Evolutionary conservation across 2,113 vertebrate species (phyloP).

Genomic region (Vidua chalybeata): DNA sequence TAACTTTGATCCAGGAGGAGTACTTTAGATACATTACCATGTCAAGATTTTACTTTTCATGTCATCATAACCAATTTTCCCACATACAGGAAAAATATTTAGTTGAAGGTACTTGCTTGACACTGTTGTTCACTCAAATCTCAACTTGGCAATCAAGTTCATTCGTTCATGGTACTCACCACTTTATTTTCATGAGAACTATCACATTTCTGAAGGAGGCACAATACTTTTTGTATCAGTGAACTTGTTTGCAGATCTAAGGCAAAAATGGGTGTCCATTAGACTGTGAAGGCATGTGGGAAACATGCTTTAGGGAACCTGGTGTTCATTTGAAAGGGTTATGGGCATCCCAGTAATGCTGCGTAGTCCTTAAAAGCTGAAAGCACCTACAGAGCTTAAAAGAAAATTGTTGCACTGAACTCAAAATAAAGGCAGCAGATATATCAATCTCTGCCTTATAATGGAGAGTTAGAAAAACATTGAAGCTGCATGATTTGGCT

Average conservation of each 20-base stretch:
- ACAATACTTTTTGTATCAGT: not conserved
- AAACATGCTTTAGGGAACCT: not conserved
- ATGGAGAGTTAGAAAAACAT: not conserved
- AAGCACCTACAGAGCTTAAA: not conserved
- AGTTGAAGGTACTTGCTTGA: not conserved
- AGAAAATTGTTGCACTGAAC: not conserved
- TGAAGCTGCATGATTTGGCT: not conserved
- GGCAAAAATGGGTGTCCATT: not conserved
- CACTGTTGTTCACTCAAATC: not conserved
- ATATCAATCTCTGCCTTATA: not conserved
- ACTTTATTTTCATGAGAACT: not conserved
- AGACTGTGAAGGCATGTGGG: not conserved
- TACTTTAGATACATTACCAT: not conserved
- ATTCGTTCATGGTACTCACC: not conserved
- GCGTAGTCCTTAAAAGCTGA: not conserved
- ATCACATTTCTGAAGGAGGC: not conserved
- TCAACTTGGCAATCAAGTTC: not conserved
- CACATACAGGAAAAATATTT: not conserved
- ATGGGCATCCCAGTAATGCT: not conserved
- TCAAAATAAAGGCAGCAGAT: not conserved
- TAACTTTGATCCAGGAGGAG: not conserved
- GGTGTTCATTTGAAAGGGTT: not conserved
- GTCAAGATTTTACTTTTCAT: not conserved
- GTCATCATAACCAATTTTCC: not conserved
- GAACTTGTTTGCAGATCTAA: not conserved